Conservation (phyloP, 2,888 invertebrate genomes). For the Limnephilus marmoratus region DNA sequence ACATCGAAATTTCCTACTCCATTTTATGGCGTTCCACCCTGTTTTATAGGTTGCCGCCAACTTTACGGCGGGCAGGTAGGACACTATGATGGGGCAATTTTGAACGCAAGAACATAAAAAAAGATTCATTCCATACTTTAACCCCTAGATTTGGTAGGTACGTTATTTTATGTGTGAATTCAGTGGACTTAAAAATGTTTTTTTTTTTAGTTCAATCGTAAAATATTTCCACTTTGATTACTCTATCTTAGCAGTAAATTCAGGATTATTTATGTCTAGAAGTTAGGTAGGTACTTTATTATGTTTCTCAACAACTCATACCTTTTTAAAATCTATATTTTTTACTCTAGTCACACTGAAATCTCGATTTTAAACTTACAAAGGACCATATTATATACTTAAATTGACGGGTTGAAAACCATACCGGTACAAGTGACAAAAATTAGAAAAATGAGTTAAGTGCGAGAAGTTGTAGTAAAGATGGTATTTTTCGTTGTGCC, state of each 20-base stretch:
- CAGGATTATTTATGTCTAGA: not conserved
- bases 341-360: not conserved
- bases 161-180: not conserved
- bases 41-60: conserved; percentile 17
- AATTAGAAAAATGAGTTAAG: too few species aligned
- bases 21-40: conserved; percentile 19
- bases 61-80: not conserved
- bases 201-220: not conserved
- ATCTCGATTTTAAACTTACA: not conserved
- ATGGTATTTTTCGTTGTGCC: too few species aligned
- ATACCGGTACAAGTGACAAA: too few species aligned
- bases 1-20: not conserved
- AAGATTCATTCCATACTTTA: not conserved
- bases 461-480: too few species aligned
- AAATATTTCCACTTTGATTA: not conserved
- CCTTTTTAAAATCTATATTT: too few species aligned
- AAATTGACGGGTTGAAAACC: too few species aligned
- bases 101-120: conserved; percentile 13
- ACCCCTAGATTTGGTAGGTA: not conserved
- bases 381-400: too few species aligned
- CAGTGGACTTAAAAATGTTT: not conserved
- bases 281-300: not conserved
- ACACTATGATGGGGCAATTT: not conserved
- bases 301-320: too few species aligned
- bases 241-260: not conserved